Conservation (phyloP, 2,888 invertebrate genomes). For the Chrysomela aeneicollis region DNA sequence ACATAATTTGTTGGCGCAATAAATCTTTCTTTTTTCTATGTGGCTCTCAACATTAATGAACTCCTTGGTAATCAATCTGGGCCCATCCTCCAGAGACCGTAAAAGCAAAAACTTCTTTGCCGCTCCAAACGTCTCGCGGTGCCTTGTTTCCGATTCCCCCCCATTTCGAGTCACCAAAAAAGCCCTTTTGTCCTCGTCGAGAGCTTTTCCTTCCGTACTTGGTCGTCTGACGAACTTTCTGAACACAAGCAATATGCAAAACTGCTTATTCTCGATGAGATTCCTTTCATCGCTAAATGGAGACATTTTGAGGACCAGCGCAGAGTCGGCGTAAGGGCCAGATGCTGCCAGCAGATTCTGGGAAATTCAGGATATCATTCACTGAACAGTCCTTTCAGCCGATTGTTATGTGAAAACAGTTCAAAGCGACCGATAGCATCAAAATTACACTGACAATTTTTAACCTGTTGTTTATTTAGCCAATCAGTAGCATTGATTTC, state of each 20-base stretch:
- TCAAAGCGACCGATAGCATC: too few species aligned
- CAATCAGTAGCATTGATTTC: too few species aligned
- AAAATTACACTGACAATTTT: too few species aligned
- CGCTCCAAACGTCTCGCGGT: not conserved
- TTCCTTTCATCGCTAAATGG: slow-evolving; percentile 29
- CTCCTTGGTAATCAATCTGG: not conserved
- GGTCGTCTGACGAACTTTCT: slow-evolving; percentile 30
- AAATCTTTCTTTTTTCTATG: too few species aligned
- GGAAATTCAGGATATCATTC: not conserved
- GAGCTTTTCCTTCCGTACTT: slow-evolving; percentile 25
- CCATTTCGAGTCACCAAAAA: slow-evolving; percentile 19
- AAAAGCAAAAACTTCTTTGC: not conserved
- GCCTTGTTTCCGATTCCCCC: slow-evolving; percentile 5
- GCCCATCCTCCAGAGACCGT: not conserved
- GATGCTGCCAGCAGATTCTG: too few species aligned
- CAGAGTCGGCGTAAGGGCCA: not conserved
- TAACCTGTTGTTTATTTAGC: too few species aligned
- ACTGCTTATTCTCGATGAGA: slow-evolving; percentile 19
- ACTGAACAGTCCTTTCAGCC: too few species aligned
- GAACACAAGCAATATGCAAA: slow-evolving; percentile 37
- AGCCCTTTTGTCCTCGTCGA: slow-evolving; percentile 10
- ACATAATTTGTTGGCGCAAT: too few species aligned
- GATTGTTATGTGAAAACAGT: too few species aligned
- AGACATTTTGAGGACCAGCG: slow-evolving; percentile 8
- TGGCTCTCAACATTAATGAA: too few species aligned